A percentile compares a stretch with the other conserved stretches of the same genome.
phyloP scores from a whole-genome alignment of 2,797 vertebrate species.

The Bradypodion pumilum region DNA sequence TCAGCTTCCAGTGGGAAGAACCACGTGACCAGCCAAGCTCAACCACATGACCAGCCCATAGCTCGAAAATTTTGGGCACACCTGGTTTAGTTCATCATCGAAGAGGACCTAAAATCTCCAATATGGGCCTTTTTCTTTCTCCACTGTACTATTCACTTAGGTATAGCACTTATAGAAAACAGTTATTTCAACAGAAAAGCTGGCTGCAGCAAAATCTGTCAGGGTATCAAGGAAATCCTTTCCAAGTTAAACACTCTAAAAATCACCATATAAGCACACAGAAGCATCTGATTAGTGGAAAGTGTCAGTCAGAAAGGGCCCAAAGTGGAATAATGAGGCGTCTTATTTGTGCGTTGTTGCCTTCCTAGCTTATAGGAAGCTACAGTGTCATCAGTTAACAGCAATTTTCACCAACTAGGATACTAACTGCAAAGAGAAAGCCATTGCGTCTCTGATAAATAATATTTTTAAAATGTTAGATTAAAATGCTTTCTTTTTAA shows the following conservation, averaged over 20 bases:
- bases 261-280: conserved; percentile 57
- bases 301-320: conserved; percentile 35
- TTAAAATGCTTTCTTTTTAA: conserved; percentile 33
- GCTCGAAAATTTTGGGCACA: too few relatives aligned
- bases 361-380: conserved; percentile 17
- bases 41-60: too few relatives aligned
- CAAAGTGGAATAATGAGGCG: conserved; percentile 27
- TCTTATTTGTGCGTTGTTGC: conserved; percentile 8
- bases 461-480: conserved; percentile 3
- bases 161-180: background rate
- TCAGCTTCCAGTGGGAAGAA: too few relatives aligned
- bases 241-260: background rate
- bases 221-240: background rate
- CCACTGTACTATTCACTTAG: background rate
- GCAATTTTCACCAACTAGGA: conserved; percentile 50
- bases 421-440: conserved; percentile 15
- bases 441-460: conserved; percentile 24
- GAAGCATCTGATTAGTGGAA: conserved; percentile 37
- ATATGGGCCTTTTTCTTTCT: background rate
- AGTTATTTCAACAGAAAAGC: background rate
- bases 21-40: too few relatives aligned
- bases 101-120: background rate
- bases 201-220: background rate
- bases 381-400: background rate
- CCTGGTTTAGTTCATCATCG: too few relatives aligned